Evolutionary conservation across 1,140 invertebrate species (phyloP).

Genomic region (Drosophila azteca): DNA sequence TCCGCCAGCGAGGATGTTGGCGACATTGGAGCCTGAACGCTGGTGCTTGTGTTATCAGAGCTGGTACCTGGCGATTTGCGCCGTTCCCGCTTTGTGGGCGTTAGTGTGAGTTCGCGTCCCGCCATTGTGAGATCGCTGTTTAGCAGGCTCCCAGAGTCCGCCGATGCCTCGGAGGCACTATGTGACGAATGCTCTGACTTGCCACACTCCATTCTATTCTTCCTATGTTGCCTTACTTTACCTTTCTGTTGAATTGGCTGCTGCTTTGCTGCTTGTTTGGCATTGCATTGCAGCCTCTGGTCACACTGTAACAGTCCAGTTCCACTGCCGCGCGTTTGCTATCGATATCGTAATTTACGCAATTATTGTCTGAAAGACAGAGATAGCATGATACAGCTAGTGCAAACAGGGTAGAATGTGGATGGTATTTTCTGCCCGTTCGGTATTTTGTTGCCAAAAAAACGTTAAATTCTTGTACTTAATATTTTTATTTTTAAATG

Average conservation of each 20-base stretch:
- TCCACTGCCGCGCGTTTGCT: no score
- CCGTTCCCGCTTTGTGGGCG: conserved; percentile 66
- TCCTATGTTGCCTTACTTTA: no score
- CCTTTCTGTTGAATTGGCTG: background rate
- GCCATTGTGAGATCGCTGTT: conserved; percentile 49
- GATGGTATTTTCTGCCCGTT: no score
- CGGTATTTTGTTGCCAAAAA: no score
- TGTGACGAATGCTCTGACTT: conserved; percentile 45
- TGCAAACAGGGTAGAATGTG: background rate
- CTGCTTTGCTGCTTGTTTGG: conserved; percentile 4
- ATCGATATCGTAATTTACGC: no score
- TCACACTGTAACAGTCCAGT: background rate
- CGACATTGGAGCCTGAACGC: conserved; percentile 55
- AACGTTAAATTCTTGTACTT: no score
- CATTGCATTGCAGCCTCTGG: conserved; percentile 2
- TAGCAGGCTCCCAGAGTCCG: conserved; percentile 42
- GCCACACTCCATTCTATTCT: conserved; percentile 37
- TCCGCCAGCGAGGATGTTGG: conserved; percentile 65
- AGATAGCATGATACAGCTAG: background rate
- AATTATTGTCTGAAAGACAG: background rate
- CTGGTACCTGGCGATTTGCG: conserved; percentile 64
- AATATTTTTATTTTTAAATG: conserved; percentile 27
- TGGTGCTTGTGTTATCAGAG: conserved; percentile 38
- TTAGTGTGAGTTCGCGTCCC: conserved; percentile 42
- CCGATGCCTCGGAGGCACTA: conserved; percentile 49